Base-by-base conservation (phyloP, 1,140 invertebrate genomes). In the Subanguina moxae region DNA sequence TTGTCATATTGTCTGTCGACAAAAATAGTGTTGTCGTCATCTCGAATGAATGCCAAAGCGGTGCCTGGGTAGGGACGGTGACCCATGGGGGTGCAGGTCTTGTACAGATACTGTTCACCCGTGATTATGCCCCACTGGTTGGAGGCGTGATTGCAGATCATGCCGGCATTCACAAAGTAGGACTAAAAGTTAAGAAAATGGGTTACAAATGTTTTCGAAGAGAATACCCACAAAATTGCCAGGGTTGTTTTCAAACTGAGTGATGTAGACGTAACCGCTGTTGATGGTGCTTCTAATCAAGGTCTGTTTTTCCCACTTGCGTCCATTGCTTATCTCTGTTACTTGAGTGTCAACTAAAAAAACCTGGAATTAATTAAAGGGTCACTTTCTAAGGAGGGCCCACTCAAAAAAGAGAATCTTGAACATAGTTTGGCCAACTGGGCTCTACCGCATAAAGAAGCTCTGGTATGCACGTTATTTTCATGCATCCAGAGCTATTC, bases 81-180 rank as follows among this genome's bases (percentile, higher is more conserved):
- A 1, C 80, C 80, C 68, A 82, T 81, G 27, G 80, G 81, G 42
- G 80, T 83, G 56, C 80, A 82, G 3, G 70, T 74, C 66, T 80
- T 67, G 28, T 75, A 80, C 15, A 81, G 66, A 52, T 83, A 82
- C 56, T 82, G 81, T 52, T 82, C 81, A 3, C 81, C 80, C n/a
- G 67, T 83, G 42, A 82, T 83, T n/a, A 82, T 76, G 7, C 78
- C 80, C 80, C 80, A 82, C 64, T 82, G 79, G 62, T 82, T 83
- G 0, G 75, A 74, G 23, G 68, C 78, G 64, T 82, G 80, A 59
- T 82, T 82, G 62, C 80, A 82, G 13, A 82, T 62, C 42, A 65
- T 65, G 30, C 80, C 80, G 19, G 76, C 75, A 67, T 82, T 83
- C 0, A 73, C 79, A 64, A 78, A 82, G 48, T 82, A 82, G 3